Evolutionary conservation across 2,888 invertebrate species (phyloP).

Genomic region (Apamea sordens): DNA sequence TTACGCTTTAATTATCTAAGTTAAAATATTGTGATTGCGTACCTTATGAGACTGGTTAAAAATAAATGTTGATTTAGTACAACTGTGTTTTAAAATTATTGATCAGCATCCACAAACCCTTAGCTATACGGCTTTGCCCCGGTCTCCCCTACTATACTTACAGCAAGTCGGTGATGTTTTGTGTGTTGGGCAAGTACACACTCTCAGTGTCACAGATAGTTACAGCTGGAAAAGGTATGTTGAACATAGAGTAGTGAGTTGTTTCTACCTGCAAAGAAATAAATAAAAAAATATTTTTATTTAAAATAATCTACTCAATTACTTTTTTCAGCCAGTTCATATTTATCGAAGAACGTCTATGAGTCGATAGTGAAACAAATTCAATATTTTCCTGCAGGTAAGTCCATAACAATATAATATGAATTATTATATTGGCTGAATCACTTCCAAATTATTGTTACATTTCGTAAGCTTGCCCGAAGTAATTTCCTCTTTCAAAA

Average conservation of each 20-base stretch:
- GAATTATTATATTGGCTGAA: not conserved
- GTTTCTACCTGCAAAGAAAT: constrained; percentile 80
- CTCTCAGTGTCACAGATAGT: constrained; percentile 77
- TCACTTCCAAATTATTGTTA: constrained; percentile 2
- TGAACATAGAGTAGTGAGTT: constrained; percentile 79
- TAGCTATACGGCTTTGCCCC: too few species aligned
- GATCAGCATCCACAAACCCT: too few species aligned
- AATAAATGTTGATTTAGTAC: too few species aligned
- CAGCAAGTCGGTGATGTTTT: constrained; percentile 79
- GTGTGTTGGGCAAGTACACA: constrained; percentile 77
- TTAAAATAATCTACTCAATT: too few species aligned
- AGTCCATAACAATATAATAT: not conserved
- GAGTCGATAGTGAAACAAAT: not conserved
- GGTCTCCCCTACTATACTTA: constrained; percentile 78
- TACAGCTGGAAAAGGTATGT: constrained; percentile 81
- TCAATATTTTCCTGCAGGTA: not conserved
- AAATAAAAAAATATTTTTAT: not conserved
- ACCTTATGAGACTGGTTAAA: too few species aligned
- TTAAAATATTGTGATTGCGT: too few species aligned
- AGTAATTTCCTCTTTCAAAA: constrained; percentile 17
- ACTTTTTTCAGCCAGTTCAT: not conserved
- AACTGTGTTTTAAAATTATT: too few species aligned
- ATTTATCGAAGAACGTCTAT: not conserved
- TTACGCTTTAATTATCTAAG: too few species aligned
- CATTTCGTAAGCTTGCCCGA: not conserved